Evolutionary conservation across 1,140 invertebrate genomes (phyloP).

Genomic region (Calephelis virginiensis): DNA sequence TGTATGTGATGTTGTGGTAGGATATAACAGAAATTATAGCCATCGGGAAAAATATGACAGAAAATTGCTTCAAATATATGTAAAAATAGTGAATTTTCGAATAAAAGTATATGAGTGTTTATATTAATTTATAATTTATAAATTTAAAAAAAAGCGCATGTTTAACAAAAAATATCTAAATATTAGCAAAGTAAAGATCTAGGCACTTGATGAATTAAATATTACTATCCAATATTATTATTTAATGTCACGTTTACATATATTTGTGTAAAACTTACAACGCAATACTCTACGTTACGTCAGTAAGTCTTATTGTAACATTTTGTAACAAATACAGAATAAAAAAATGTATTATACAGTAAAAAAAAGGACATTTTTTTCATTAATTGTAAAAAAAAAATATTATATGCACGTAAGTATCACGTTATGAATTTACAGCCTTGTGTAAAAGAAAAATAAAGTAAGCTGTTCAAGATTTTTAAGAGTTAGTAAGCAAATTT

Average conservation of each 20-base stretch:
- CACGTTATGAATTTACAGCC: background rate
- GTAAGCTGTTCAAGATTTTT: constrained; percentile 4
- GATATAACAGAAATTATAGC: background rate
- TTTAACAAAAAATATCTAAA: too few species aligned
- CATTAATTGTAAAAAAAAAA: background rate
- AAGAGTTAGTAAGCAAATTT: constrained; percentile 16
- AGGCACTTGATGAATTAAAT: too few species aligned
- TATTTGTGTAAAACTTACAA: background rate
- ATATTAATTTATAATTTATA: too few species aligned
- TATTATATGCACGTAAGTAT: constrained; percentile 2
- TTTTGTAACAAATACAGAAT: background rate
- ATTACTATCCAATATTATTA: too few species aligned
- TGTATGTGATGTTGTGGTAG: background rate
- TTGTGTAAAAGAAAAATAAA: constrained; percentile 2
- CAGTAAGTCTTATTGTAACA: background rate
- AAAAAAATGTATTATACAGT: background rate
- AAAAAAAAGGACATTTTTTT: background rate
- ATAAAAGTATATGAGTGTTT: too few species aligned
- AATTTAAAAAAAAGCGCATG: too few species aligned
- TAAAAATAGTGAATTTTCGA: background rate
- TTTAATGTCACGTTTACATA: background rate
- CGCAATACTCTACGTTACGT: constrained; percentile 3
- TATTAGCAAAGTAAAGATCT: too few species aligned
- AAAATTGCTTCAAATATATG: constrained; percentile 3
- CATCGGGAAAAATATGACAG: background rate